Evolutionary conservation across 2,797 vertebrate species (phyloP).

Genomic region (Tauraco hartlaubi): DNA sequence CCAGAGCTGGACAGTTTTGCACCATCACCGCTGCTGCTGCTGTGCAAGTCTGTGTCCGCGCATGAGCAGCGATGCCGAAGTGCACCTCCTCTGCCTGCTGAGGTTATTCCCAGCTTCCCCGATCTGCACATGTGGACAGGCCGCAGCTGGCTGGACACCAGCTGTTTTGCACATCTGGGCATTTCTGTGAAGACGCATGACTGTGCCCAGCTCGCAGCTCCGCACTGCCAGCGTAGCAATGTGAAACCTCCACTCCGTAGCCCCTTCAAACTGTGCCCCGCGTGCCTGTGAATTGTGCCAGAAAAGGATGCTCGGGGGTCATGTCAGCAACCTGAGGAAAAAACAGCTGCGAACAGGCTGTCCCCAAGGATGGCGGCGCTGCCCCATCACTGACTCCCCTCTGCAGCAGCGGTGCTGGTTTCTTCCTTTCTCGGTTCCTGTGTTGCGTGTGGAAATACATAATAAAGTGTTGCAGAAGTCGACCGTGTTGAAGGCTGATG

Average conservation of each 20-base stretch:
- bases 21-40: neutral
- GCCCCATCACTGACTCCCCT: neutral
- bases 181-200: neutral
- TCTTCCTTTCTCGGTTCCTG: neutral
- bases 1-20: neutral
- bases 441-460: neutral
- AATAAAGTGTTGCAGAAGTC: constrained; percentile 44
- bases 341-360: neutral
- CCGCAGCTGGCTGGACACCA: neutral
- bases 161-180: constrained; percentile 35
- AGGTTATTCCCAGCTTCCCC: neutral
- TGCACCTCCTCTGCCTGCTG: neutral
- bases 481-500: neutral
- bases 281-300: neutral
- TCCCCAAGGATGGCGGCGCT: neutral
- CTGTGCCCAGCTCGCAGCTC: neutral
- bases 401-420: neutral
- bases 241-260: neutral
- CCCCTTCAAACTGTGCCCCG: neutral
- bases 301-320: neutral
- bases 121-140: neutral
- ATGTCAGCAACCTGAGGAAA: neutral
- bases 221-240: fast-evolving
- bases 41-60: neutral
- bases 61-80: neutral